Base-by-base conservation (phyloP, 1,140 invertebrate species). In the Pachyrhynchus sulphureomaculatus region DNA sequence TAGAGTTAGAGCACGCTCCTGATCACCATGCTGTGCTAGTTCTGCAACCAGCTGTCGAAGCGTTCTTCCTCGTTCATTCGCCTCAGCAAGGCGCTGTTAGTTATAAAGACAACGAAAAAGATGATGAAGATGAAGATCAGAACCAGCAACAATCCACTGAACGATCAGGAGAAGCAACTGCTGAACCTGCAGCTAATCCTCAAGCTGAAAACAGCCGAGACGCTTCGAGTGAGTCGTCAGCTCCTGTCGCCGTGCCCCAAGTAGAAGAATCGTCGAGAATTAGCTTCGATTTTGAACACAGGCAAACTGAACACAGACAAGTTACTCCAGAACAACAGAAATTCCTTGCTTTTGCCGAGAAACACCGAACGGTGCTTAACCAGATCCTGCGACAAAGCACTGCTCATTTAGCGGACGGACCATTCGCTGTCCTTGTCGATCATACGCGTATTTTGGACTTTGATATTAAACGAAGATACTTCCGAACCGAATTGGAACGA, bases 1-100 rank as follows among this genome's bases (percentile, higher is more conserved):
- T 85, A 21, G 89, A 92, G 70, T 75, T 96, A 18, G 91, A 91
- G 64, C 86, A 92, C 68, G 92, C 91, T 41, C 90, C 90, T n/a
- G 93, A 96, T 78, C 90, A 92, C 69, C 92, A 95, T 79, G 93
- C 93, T 29, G 93, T 96, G 4, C 80, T 96, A n/a, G 90, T 95
- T 23, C 78, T 96, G 45, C 80, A 94, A 79, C 91, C 93, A 13
- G 90, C 93, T 2, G 93, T 96, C 8, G 94, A 96, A 75, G 91
- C 92, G 15, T 95, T 95, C 78, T 95, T 95, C 80, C 79, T 94
- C 17, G 91, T 95, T 6, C 91, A 95, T 74, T 90, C 91, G 12
- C 85, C 88, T 18, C 79, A 81, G 58, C 63, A 84, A 72, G 72
- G 76, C 67, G 1, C 72, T 64, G 2, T 72, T 8, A 58, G 37